Base-by-base conservation (phyloP, 2,888 invertebrate species). In the Oligia fasciuncula region DNA sequence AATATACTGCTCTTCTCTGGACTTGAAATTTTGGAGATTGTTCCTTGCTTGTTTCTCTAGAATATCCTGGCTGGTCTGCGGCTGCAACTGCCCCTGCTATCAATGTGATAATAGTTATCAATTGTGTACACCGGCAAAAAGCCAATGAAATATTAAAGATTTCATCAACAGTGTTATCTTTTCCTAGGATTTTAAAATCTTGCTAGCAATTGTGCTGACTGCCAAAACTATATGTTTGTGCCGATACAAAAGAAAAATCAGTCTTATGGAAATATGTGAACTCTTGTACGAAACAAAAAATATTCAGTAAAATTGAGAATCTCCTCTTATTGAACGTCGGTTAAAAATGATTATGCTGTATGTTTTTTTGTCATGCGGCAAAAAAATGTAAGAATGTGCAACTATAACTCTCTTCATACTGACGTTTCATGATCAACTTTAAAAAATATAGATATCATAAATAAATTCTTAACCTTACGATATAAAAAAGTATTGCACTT, bases 401-500 rank as follows among this genome's bases (percentile, higher is more conserved):
- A 29, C 4, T 13, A 23, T n/a, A 40, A 8, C 19, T 57, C 29
- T 54, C 43, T 72, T n/a, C 60, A 14, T 35, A 75, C 43, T 77
- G 13, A 63, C 17, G 13, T 35, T 29, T 13, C n/a, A 46, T 19
- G n/a, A 9, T 2, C 23, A 5, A 5, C 35, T 77, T 77, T 3
- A 2, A 57, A 63, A 35, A 35, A 19, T 19, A 29, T 70, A 23
- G 23, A 70, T 51, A 4, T 13, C 35, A 13, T n/a, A 49, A 46
- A 13, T n/a, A 49, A 46, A 35, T 11, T 46, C 0, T 51, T 35
- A 11, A 68, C n/a, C 51, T 62, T 40, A n/a, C 57, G 29, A 73
- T n/a, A 43, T 4, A 69, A 29, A n/a, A 80, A 80, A 75, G 40
- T 67, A 60, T 71, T 63, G 76, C 40, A 63, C 49, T 80, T 81